These are phyloP conservation scores for Dinoponera quadriceps DNA, from an alignment of 1,140 invertebrate genomes.

Conservation along the genomic window DNA sequence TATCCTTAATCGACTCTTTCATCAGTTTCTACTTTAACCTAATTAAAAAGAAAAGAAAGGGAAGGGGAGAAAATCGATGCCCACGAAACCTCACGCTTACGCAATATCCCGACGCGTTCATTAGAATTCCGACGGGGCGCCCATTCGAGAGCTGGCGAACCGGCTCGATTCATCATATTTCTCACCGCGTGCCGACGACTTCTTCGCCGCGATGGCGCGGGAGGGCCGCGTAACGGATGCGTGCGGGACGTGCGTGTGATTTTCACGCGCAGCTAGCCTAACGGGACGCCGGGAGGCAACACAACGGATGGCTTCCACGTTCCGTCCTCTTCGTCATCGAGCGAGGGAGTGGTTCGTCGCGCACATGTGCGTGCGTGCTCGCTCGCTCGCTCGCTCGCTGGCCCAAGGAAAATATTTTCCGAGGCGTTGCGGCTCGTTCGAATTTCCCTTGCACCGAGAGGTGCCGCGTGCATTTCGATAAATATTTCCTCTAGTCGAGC, in stretches of 20 bases:
- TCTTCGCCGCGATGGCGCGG: slow-evolving; percentile 12
- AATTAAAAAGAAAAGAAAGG: neutral
- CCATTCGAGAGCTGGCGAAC: no score
- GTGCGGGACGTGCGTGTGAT: slow-evolving; percentile 15
- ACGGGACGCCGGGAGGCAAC: slow-evolving; percentile 37
- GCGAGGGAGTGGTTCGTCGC: slow-evolving; percentile 1
- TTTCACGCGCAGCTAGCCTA: slow-evolving; percentile 18
- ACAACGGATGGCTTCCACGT: slow-evolving; percentile 38
- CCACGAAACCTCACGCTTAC: no score
- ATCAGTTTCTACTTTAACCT: no score
- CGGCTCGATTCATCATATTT: slow-evolving; percentile 1
- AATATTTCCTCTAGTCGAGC: slow-evolving; percentile 26
- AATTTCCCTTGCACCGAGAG: neutral
- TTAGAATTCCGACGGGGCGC: neutral
- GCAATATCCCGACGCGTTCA: no score
- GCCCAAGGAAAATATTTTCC: slow-evolving; percentile 46
- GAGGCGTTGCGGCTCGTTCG: neutral
- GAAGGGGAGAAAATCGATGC: no score
- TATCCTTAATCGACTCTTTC: neutral
- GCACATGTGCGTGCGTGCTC: no score
- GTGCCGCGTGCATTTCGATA: neutral
- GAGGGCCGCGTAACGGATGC: slow-evolving; percentile 45
- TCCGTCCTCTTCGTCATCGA: slow-evolving; percentile 23
- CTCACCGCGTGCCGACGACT: slow-evolving; percentile 33
- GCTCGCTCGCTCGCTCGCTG: neutral